phyloP scores from a whole-genome alignment of 1,140 invertebrate species.

The Tetramorium alpestre region DNA sequence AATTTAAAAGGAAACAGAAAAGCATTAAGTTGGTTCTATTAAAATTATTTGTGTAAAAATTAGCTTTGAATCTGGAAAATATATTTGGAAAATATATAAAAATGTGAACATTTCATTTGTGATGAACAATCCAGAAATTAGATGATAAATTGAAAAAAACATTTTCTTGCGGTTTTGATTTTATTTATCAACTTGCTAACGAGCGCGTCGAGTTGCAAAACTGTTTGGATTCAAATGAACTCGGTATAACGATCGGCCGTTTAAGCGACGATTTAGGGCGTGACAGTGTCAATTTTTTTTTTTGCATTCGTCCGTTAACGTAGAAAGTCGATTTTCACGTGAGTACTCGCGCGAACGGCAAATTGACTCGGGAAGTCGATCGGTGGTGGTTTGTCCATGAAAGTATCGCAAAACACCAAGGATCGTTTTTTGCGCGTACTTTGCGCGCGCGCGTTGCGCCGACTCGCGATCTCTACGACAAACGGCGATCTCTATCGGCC shows the following conservation, averaged over 20 bases:
- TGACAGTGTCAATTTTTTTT: constrained; percentile 26
- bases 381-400: constrained; percentile 12
- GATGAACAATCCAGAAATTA: neutral
- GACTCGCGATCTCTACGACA: constrained; percentile 27
- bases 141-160: neutral
- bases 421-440: neutral
- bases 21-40: neutral
- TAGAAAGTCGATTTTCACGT: constrained; percentile 48
- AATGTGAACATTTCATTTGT: neutral
- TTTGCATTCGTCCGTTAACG: neutral
- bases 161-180: neutral
- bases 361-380: constrained; percentile 17
- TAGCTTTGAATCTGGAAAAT: neutral
- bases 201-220: neutral
- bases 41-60: neutral
- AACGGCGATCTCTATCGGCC: constrained; percentile 50
- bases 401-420: constrained; percentile 41
- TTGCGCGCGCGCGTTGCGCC: constrained; percentile 19
- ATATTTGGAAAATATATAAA: neutral
- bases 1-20: neutral
- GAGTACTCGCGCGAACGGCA: constrained; percentile 31
- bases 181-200: constrained; percentile 13
- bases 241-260: neutral
- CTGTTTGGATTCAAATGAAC: neutral
- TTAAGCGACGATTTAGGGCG: constrained; percentile 23